phyloP scores from a whole-genome alignment of 2,113 vertebrate species.

The Accipiter virgatus region DNA sequence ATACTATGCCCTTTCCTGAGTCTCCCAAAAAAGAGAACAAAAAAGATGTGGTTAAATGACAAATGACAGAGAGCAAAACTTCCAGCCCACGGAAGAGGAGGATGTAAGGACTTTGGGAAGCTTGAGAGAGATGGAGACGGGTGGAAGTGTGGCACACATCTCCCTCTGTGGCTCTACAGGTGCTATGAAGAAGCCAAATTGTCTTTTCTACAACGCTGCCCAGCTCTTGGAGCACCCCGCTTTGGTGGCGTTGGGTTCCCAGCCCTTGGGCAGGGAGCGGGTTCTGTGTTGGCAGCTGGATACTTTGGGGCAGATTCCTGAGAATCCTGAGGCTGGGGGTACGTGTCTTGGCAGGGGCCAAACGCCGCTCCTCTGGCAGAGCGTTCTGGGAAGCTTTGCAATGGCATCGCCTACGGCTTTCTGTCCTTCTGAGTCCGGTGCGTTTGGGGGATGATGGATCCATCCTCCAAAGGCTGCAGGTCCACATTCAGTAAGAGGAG shows the following conservation, averaged over 20 bases:
- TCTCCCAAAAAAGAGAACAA: neutral
- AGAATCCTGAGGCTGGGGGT: neutral
- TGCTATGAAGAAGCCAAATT: neutral
- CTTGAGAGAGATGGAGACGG: neutral
- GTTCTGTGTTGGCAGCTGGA: neutral
- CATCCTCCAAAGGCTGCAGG: neutral
- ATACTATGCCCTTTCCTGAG: neutral
- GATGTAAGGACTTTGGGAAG: neutral
- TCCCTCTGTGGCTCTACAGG: neutral
- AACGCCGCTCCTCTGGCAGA: neutral
- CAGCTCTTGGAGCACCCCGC: neutral
- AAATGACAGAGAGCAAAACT: neutral
- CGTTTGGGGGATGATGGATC: rapidly evolving
- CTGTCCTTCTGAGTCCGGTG: neutral
- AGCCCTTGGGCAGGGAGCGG: rapidly evolving
- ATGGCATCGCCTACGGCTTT: neutral
- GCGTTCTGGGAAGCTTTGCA: neutral
- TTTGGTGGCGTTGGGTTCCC: neutral
- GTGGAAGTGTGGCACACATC: neutral
- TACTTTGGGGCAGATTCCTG: neutral
- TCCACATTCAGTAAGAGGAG: neutral
- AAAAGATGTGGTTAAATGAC: neutral
- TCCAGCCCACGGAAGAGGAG: neutral
- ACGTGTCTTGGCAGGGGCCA: rapidly evolving
- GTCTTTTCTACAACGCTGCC: neutral